Evolutionary conservation across 2,888 invertebrate species (phyloP), one percentile per base, ranked within the genome.

Genomic region (Cataglyphis altisquamis): DNA sequence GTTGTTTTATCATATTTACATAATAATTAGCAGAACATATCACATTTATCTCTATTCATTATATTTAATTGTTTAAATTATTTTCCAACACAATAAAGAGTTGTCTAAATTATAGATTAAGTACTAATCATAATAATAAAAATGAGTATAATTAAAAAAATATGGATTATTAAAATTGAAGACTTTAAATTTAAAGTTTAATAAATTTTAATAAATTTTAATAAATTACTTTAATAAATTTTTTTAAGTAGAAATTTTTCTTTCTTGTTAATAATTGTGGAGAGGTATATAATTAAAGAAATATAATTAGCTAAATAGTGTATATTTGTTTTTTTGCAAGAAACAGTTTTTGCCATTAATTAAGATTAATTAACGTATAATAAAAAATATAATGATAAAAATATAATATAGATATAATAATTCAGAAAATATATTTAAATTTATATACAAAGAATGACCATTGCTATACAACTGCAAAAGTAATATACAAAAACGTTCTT

Each of bases 101-200:
- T 21, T 55, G 32, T 70, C 18, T 32, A 36, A 5, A 21, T 70
- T 32, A 36, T 6, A 41, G 29, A 55, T 36, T 12, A 68, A 32
- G 3, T 8, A 3, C 18, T 21, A 63, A 32, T 52, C 63, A 32
- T 32, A 29, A 32, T n/a, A 60, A n/a, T 62, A n/a, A 32, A 21
- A 32, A 45, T 45, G 5, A 0, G 4, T 1, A 62, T 36, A 39
- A n/a, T 32, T 29, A 3, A 39, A n/a, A 36, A 32, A 9, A 32
- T 72, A 9, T n/a, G 2, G 5, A 21, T 74, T 63, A 36, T 74
- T 74, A 74, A 64, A 63, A 74, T 64, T 2, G 3, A 73, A 32
- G 9, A 29, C 3, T 29, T 41, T 29, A 18, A 57, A 73, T 36
- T 39, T 39, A 39, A 8, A 9, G 8, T 39, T 9, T 39, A 39